Evolutionary conservation across 2,888 invertebrate genomes (phyloP), one percentile per base, ranked within the genome.

Genomic region (Lithosia quadra): DNA sequence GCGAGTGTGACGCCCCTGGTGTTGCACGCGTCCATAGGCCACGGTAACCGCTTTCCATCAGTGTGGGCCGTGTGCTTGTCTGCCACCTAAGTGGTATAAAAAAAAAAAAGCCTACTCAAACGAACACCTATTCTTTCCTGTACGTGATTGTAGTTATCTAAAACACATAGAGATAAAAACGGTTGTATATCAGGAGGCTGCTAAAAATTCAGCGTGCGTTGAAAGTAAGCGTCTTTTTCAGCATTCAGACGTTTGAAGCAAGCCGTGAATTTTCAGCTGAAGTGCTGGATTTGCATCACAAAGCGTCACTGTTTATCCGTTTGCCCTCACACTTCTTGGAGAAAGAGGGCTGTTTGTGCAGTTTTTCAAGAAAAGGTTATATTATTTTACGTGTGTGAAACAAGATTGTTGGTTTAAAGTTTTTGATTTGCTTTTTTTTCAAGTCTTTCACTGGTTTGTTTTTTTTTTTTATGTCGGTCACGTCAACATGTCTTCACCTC

Each of bases 241-340:
- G 76, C 83, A 65, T 79, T 79, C 80, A 79, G 75, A 68, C 77
- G 76, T 74, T 78, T 61, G 56, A 64, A 56, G 43, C 43, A 65
- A 64, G 71, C 75, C 76, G 75, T 74, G 80, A 81, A 83, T 81
- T 83, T 85, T 84, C 80, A 81, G 84, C 76, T 77, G 77, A 84
- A 84, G 83, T 80, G 76, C 73, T 76, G 71, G 80, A 84, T 84
- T 85, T 85, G 83, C 85, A 85, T 85, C 79, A 85, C 82, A 85
- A 81, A 81, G 82, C 68, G n/a, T 64, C 59, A 63, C 70, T 80
- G 77, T 81, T 80, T 81, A 76, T 75, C 68, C 72, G 71, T 75
- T 72, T 69, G 60, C 65, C 58, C 63, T 65, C 67, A 64, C 69
- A 67, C 62, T 69, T 58, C 66, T 72, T 71, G 62, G 69, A 39